Percentiles rank a stretch among this genome's conserved stretches.
phyloP scores from a whole-genome alignment of 2,797 vertebrate genomes.

The Cynodonichthys magdalenae region DNA sequence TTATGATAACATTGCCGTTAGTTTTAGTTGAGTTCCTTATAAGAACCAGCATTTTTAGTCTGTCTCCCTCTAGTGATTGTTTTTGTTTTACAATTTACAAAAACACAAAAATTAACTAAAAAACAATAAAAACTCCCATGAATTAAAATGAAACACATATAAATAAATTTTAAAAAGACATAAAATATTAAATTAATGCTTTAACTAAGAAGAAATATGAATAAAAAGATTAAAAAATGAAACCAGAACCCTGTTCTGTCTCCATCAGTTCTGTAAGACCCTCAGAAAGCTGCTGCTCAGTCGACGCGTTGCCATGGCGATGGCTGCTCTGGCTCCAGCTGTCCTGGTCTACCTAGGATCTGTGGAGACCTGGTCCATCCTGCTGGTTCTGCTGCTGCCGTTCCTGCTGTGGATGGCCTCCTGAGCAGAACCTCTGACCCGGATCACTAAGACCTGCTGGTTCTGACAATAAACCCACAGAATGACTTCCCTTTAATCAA shows the following conservation, averaged over 20 bases:
- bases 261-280: conserved; percentile 88
- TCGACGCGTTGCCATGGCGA: conserved; percentile 84
- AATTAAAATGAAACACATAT: too few species aligned
- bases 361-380: conserved; percentile 68
- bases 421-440: conserved; percentile 1
- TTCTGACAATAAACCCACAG: too few species aligned
- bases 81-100: background rate
- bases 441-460: too few species aligned
- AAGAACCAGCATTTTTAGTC: too few species aligned
- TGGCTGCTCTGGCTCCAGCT: conserved; percentile 76
- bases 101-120: too few species aligned
- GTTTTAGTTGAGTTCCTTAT: too few species aligned
- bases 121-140: too few species aligned
- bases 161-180: background rate
- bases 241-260: background rate
- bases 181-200: too few species aligned
- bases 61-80: background rate
- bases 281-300: conserved; percentile 89
- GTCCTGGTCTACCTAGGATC: conserved; percentile 79
- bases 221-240: too few species aligned
- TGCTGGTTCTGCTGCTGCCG: conserved; percentile 74
- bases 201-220: too few species aligned
- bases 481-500: too few species aligned
- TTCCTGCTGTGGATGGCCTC: conserved; percentile 70
- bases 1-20: too few species aligned